Percentiles rank a stretch among this genome's conserved stretches.
Evolutionary conservation across 2,113 vertebrate genomes (phyloP).

Genomic region (Ascaphus truei): DNA sequence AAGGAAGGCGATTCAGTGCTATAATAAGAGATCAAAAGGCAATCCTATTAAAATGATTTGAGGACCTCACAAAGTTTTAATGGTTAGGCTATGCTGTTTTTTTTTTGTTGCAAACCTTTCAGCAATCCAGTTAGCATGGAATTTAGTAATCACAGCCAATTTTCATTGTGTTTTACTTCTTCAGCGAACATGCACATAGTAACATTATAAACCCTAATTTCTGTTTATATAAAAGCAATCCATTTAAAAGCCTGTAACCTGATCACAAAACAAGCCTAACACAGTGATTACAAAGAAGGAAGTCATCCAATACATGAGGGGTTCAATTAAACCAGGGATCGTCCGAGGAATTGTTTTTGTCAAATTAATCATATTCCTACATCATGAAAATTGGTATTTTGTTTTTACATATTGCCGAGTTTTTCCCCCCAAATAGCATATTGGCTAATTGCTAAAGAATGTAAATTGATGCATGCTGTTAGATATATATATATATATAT

Average conservation of each 20-base stretch:
- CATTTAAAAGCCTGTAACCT: constrained; percentile 32
- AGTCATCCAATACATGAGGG: neutral
- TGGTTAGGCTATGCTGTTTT: constrained; percentile 38
- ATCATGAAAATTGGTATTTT: neutral
- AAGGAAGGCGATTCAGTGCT: neutral
- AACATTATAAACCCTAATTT: constrained; percentile 32
- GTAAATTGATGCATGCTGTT: neutral
- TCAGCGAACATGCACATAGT: constrained; percentile 8
- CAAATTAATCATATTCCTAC: neutral
- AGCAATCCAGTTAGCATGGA: constrained; percentile 9
- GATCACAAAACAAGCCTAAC: constrained; percentile 35
- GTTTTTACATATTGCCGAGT: too few relatives aligned
- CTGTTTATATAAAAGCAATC: constrained; percentile 39
- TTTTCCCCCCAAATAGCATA: neutral
- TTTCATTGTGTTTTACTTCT: constrained; percentile 25
- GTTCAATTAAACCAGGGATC: constrained; percentile 3
- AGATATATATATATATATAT: neutral
- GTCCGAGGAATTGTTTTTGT: constrained; percentile 4
- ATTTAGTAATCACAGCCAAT: constrained; percentile 16
- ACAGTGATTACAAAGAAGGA: constrained; percentile 4
- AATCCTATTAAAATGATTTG: constrained; percentile 22
- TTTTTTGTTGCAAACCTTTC: too few relatives aligned
- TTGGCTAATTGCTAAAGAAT: constrained; percentile 1
- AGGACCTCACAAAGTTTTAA: constrained; percentile 39
- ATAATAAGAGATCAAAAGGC: neutral